Conservation (phyloP, 2,797 vertebrate genomes). For the Malacoraja senta region DNA sequence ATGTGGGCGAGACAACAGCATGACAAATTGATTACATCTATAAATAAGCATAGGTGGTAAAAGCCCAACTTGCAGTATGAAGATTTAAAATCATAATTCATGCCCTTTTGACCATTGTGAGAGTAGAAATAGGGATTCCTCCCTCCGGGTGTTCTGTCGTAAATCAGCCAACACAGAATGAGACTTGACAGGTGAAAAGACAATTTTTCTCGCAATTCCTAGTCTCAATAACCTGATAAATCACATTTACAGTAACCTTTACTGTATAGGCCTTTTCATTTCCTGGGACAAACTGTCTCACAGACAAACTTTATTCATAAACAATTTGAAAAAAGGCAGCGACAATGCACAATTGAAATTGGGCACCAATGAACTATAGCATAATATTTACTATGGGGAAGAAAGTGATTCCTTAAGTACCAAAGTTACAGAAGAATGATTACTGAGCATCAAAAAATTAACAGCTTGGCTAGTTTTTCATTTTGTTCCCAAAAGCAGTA, state of each 20-base stretch:
- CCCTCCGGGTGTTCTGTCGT: neutral
- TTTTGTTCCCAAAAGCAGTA: neutral
- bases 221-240: neutral
- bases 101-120: conserved; percentile 12
- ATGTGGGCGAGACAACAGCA: neutral
- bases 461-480: neutral
- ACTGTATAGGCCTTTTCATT: conserved; percentile 34
- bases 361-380: neutral
- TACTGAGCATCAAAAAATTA: neutral
- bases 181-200: neutral
- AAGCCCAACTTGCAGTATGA: conserved; percentile 21
- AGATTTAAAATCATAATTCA: neutral
- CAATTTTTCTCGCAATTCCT: neutral
- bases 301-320: neutral
- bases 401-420: neutral
- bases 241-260: conserved; percentile 13
- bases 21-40: neutral
- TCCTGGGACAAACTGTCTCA: neutral
- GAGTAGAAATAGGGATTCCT: neutral
- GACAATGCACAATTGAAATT: neutral
- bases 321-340: neutral
- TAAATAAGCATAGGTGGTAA: conserved; percentile 1
- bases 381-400: neutral
- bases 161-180: conserved; percentile 19
- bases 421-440: neutral